Percentiles rank a stretch among this genome's conserved stretches.
Evolutionary conservation across 1,140 invertebrate genomes (phyloP).

Genomic region (Vollenhovia emeryi): DNA sequence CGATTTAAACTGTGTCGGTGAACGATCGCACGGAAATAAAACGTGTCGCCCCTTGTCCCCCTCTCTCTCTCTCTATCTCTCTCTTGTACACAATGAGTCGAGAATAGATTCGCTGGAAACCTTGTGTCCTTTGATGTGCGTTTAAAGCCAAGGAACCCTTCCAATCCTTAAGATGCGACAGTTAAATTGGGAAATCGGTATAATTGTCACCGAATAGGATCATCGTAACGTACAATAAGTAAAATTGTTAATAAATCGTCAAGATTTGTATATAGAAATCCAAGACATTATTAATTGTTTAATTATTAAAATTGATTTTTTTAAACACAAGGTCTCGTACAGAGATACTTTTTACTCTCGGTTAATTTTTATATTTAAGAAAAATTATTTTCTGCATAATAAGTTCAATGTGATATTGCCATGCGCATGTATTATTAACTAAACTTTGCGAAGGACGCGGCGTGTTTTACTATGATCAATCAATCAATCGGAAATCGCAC

Average conservation of each 20-base stretch:
- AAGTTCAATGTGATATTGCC: not conserved
- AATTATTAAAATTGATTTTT: not conserved
- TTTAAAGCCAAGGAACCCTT: not conserved
- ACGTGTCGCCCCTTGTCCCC: not conserved
- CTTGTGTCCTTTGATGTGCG: not conserved
- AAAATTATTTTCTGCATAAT: not conserved
- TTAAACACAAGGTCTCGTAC: not conserved
- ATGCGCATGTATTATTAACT: not conserved
- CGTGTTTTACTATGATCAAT: not conserved
- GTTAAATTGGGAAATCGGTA: not conserved
- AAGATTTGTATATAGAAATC: not conserved
- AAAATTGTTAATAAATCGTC: not conserved
- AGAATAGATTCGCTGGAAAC: slow-evolving; percentile 30
- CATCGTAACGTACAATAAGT: not conserved
- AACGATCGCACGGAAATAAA: slow-evolving; percentile 64
- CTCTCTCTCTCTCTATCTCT: not conserved
- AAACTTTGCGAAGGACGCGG: not conserved
- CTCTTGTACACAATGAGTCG: not conserved
- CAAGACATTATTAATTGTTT: not conserved
- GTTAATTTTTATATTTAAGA: not conserved
- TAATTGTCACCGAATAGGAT: not conserved
- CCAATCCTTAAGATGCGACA: not conserved
- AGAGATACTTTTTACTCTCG: not conserved
- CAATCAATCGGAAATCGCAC: not conserved
- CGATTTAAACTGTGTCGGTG: slow-evolving; percentile 62